Base-by-base conservation (phyloP, 2,113 vertebrate species). In the Mobula hypostoma region DNA sequence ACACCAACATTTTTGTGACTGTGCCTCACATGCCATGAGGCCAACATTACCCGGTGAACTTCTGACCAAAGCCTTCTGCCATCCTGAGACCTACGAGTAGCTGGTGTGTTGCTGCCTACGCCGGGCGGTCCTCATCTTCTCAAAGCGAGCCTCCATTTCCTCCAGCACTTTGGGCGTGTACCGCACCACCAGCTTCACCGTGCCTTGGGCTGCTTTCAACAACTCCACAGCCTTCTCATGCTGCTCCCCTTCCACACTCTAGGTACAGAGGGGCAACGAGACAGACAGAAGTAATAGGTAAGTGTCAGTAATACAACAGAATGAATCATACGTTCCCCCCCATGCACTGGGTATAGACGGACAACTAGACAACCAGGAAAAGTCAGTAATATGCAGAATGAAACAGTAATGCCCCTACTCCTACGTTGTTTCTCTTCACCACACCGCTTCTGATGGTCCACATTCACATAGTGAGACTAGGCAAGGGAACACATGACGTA, bases 61-160 rank as follows among this genome's bases (percentile, higher is more conserved):
- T 56, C 48, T 58, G 21, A 85, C 48, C 82, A 58, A 58, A 29
- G 12, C 48, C 61, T 32, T 29, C 29, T 88, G 29, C 90, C 66
- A 14, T 27, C 68, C 68, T 15, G 48, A 61, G 78, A 80, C 98
- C 98, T 96, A 98, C 98, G 98, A 97, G 97, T 98, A 98, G 95
- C 98, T 99, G 96, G 97, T 97, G 95, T 98, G 98, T 95, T 98
- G 98, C 95, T 98, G 98, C 94, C 98, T 98, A 94, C 98, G 96
- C 40, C 98, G 96, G 77, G 98, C 98, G 0, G 98, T 98, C 94
- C 98, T 97, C 97, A 99, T 98, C 96, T 98, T 99, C 96, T 98
- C 98, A 24, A 98, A 98, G 90, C 98, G 97, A 48, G 98, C 98
- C 96, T 99, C 98, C 98, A 98, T 99, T 94, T 99, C 98, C 95